Base-by-base conservation (phyloP, 2,113 vertebrate species). In the Myotis lucifugus region DNA sequence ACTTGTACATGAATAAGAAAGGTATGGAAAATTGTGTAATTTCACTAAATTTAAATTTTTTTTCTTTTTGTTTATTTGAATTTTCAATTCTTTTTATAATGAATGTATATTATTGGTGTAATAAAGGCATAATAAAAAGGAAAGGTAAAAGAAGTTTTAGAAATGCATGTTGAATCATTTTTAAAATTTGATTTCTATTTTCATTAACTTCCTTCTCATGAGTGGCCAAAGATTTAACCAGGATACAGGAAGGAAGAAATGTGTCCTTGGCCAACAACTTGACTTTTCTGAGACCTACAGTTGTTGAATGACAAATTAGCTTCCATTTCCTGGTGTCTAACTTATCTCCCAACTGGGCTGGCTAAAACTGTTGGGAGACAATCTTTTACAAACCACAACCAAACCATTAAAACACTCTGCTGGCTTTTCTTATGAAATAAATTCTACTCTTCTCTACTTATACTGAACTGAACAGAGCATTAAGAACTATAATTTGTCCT, bases 141-240 rank as follows among this genome's bases (percentile, higher is more conserved):
- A 85, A 91, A 81, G 8, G 0, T 17, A 61, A 69, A 78, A 93
- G 15, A 13, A 83, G 40, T 59, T 64, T 56, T 3, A 15, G 72
- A 90, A 73, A 76, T 40, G 18, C 13, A 48, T 70, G 3, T 69
- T n/a, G 61, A 29, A 42, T 79, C 59, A 61, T 46, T 72, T 95
- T 59, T 37, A 18, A 93, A 88, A 79, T 97, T 52, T 91, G 42
- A 82, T 37, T 56, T 93, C 73, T 93, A 25, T 88, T 88, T 88
- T 73, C 17, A 95, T 84, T 87, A 78, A 78, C 27, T 93, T 95
- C 19, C 37, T 85, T 66, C 61, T 61, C 54, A 78, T 52, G 4
- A 29, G 48, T 73, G 29, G 54, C 29, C 70, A 59, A 83, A 90
- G 90, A 66, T 46, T 56, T 88, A 40, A 61, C 73, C 14, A 89